Conservation (phyloP, 2,888 invertebrate species). For the Philereme vetulata region DNA sequence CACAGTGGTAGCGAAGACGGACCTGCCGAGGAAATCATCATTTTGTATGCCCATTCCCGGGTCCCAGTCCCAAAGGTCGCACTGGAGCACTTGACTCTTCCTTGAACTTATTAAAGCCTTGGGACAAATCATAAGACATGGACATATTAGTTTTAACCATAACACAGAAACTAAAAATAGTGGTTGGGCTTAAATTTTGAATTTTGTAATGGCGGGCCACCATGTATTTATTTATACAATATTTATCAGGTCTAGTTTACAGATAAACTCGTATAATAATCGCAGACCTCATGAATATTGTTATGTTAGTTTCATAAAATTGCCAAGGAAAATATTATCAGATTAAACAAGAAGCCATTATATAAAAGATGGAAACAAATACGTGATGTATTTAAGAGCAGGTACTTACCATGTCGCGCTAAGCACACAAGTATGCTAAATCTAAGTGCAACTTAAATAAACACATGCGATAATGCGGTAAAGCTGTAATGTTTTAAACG, state of each 20-base stretch:
- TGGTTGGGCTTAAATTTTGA: constrained; percentile 18
- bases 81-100: constrained; percentile 88
- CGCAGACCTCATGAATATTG: constrained; percentile 29
- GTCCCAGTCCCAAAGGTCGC: constrained; percentile 94
- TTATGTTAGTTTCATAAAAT: constrained; percentile 5
- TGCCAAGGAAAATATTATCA: constrained; percentile 4
- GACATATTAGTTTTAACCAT: constrained; percentile 43
- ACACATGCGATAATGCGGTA: constrained; percentile 25
- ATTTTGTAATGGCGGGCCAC: constrained; percentile 23
- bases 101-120: constrained; percentile 91
- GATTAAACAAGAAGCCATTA: constrained; percentile 1
- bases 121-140: constrained; percentile 69
- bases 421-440: constrained; percentile 25
- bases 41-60: constrained; percentile 90
- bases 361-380: constrained; percentile 1
- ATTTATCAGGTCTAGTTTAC: constrained; percentile 8
- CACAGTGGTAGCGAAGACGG: constrained; percentile 66
- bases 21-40: constrained; percentile 95
- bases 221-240: constrained; percentile 7
- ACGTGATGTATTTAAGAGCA: not conserved
- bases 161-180: constrained; percentile 1
- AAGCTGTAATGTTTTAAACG: constrained; percentile 34
- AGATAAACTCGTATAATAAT: constrained; percentile 7
- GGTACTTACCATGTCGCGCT: constrained; percentile 29
- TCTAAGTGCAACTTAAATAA: constrained; percentile 28